Percentiles rank a stretch among this genome's conserved stretches.
Evolutionary conservation across 2,797 vertebrate species (phyloP).

Genomic region (Bradypus variegatus): DNA sequence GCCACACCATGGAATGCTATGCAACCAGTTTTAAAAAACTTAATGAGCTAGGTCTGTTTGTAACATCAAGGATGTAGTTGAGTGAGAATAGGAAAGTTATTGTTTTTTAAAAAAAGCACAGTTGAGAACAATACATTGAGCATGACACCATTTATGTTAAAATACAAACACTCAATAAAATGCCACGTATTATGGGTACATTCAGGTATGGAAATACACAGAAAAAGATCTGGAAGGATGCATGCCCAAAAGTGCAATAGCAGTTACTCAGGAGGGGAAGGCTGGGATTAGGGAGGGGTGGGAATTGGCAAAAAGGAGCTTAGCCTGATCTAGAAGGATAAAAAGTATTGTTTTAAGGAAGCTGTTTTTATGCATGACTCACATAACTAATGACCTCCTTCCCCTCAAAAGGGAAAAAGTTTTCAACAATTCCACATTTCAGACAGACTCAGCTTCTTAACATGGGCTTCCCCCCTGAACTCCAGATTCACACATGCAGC

Average conservation of each 20-base stretch:
- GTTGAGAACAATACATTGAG: background rate
- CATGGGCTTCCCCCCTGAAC: background rate
- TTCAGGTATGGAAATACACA: background rate
- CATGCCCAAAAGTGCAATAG: background rate
- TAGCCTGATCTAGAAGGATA: background rate
- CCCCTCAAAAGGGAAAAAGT: background rate
- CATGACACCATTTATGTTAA: background rate
- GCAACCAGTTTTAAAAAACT: background rate
- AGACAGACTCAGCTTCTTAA: background rate
- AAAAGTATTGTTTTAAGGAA: conserved; percentile 15
- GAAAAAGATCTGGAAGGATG: conserved; percentile 20
- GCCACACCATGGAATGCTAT: background rate
- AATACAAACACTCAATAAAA: background rate
- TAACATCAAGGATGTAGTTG: background rate
- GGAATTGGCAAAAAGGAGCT: background rate
- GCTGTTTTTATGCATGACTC: background rate
- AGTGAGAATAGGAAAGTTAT: background rate
- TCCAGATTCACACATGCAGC: background rate
- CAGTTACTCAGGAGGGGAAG: background rate
- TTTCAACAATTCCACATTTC: background rate
- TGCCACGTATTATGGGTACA: background rate
- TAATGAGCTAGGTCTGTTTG: background rate
- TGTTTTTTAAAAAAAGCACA: background rate
- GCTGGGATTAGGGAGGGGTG: background rate
- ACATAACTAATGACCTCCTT: background rate